These are phyloP conservation scores for Acanthosepion pharaonis DNA, from an alignment of 2,888 invertebrate genomes.

Conservation along the genomic window DNA sequence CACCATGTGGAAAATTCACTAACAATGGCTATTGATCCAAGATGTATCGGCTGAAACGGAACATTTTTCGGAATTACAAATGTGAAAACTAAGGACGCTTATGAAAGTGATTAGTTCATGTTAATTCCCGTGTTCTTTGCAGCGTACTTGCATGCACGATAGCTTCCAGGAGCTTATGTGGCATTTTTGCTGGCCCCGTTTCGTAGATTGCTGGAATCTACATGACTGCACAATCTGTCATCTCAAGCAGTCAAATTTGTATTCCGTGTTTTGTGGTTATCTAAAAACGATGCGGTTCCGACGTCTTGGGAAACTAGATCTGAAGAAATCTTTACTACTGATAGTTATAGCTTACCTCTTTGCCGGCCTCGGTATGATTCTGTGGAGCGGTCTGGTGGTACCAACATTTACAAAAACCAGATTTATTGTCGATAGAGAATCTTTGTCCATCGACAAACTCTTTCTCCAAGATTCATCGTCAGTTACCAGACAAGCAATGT, in stretches of 20 bases:
- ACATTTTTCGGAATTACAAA: not conserved
- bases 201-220: not conserved
- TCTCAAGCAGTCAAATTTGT: not conserved
- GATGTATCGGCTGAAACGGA: not conserved
- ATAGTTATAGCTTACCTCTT: conserved; percentile 37
- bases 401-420: conserved; percentile 1
- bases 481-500: not conserved
- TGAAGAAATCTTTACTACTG: conserved; percentile 17
- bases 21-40: not conserved
- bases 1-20: no score
- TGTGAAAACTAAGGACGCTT: no score
- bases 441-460: not conserved
- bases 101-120: no score
- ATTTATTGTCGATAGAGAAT: not conserved
- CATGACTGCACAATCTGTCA: conserved; percentile 25
- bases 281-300: conserved; percentile 13
- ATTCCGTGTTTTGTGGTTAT: not conserved
- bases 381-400: conserved; percentile 42
- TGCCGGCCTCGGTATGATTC: conserved; percentile 37
- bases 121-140: not conserved
- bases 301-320: not conserved
- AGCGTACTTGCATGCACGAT: not conserved
- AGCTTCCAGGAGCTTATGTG: not conserved
- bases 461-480: conserved; percentile 41
- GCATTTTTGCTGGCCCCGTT: not conserved